A percentile compares a stretch with the other conserved stretches of the same genome.
phyloP scores from a whole-genome alignment of 2,888 invertebrate species.

The Archaeoteleia sp. region DNA sequence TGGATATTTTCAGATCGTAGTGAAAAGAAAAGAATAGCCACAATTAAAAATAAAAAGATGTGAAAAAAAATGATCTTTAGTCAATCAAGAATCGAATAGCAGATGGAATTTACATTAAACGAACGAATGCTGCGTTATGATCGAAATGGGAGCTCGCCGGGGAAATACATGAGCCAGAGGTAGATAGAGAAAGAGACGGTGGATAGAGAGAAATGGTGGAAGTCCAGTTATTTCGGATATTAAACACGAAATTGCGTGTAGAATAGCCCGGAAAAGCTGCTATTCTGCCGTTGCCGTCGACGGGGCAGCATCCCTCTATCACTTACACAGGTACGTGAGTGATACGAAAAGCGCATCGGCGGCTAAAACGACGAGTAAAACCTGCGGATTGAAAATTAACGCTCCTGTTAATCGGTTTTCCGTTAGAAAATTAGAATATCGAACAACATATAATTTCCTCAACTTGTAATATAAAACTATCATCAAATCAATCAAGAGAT shows the following conservation, averaged over 20 bases:
- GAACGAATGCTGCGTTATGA: slow-evolving; percentile 23
- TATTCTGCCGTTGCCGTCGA: slow-evolving; percentile 46
- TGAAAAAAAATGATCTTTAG: slow-evolving; percentile 1
- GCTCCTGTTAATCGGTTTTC: slow-evolving; percentile 47
- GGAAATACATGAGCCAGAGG: slow-evolving; percentile 24
- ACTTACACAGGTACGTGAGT: slow-evolving; percentile 49
- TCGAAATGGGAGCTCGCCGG: slow-evolving; percentile 16
- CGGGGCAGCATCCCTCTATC: slow-evolving; percentile 50
- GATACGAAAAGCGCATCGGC: slow-evolving; percentile 54
- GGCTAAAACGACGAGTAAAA: slow-evolving; percentile 51
- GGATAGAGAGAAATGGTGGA: slow-evolving; percentile 52
- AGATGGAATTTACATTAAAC: slow-evolving; percentile 46
- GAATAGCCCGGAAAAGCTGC: slow-evolving; percentile 63
- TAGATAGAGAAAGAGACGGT: slow-evolving; percentile 32
- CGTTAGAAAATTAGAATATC: slow-evolving; percentile 44
- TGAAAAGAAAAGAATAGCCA: too few relatives aligned
- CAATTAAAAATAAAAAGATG: too few relatives aligned
- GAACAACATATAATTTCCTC: slow-evolving; percentile 30
- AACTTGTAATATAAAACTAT: slow-evolving; percentile 6
- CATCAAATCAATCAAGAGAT: slow-evolving; percentile 4
- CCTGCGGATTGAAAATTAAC: slow-evolving; percentile 52
- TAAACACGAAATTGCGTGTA: slow-evolving; percentile 67
- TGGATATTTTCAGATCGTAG: too few relatives aligned
- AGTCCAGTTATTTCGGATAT: slow-evolving; percentile 69
- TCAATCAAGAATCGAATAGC: slow-evolving; percentile 35